Evolutionary conservation across 2,888 invertebrate species (phyloP).

Genomic region (Drosophila pseudotalamancana): DNA sequence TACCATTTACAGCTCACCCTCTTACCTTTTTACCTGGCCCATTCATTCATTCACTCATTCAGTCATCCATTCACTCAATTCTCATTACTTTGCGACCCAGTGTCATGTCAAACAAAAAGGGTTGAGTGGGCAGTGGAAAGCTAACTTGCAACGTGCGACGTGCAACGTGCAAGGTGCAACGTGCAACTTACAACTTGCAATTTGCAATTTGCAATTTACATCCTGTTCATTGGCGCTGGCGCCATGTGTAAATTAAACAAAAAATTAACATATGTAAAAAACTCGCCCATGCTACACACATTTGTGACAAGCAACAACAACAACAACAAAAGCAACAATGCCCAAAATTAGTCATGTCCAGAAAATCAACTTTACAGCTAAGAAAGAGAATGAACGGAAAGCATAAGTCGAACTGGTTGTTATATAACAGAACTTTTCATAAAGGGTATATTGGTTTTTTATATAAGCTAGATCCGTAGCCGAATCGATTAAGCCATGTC

Average conservation of each 20-base stretch:
- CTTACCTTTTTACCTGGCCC: slow-evolving; percentile 16
- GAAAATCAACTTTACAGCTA: slow-evolving; percentile 2
- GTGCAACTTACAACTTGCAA: slow-evolving; percentile 26
- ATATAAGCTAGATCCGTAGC: too few relatives aligned
- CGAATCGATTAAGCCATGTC: too few relatives aligned
- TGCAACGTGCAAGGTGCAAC: slow-evolving; percentile 32
- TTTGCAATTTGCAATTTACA: slow-evolving; percentile 15
- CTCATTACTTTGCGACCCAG: slow-evolving; percentile 58
- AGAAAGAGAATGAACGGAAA: background rate
- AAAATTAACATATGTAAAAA: slow-evolving; percentile 63
- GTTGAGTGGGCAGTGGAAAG: slow-evolving; percentile 42
- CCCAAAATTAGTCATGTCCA: slow-evolving; percentile 69
- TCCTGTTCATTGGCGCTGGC: slow-evolving; percentile 51
- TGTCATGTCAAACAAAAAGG: slow-evolving; percentile 71
- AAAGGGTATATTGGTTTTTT: too few relatives aligned
- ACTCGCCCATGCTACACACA: slow-evolving; percentile 51
- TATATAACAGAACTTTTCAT: background rate
- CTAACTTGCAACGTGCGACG: slow-evolving; percentile 15
- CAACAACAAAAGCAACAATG: slow-evolving; percentile 18
- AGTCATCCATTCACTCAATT: slow-evolving; percentile 34
- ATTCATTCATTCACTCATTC: slow-evolving; percentile 29
- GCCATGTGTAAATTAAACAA: slow-evolving; percentile 66
- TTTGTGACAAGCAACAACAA: slow-evolving; percentile 13
- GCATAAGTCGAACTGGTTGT: background rate
- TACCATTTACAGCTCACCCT: background rate